Base-by-base conservation (phyloP, 2,888 invertebrate genomes). In the Phengaris alcon region DNA sequence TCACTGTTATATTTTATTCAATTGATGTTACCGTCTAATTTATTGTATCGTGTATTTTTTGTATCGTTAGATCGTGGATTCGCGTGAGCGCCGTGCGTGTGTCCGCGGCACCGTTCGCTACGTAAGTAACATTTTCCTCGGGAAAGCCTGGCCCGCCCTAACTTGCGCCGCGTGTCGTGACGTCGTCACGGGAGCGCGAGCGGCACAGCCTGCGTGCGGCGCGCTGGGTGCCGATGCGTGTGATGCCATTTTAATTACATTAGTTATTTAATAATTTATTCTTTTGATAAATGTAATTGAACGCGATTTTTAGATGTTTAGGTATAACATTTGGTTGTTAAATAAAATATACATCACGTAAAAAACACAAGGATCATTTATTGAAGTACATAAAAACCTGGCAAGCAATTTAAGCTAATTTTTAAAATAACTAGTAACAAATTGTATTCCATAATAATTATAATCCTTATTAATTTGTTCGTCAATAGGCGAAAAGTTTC, bases 81-180 rank as follows among this genome's bases (percentile, higher is more conserved):
- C 70, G 77, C 79, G 80, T 76, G 68, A 57, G 75, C 70, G 77
- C 75, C 57, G 75, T 74, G 76, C 91, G 91, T 90, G 87, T 85
- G 88, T 76, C 81, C 87, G 79, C 82, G 75, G 64, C 83, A 87
- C 82, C 84, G 84, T 82, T 81, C 82, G 78, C 74, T 77, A 75
- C 74, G 79, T 77, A 79, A 82, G 79, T 83, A 72, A 57, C 79
- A 81, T 82, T 82, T 89, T 88, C 88, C 87, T 83, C 83, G 87
- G 91, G 85, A 90, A 91, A 89, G 81, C 82, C 84, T 77, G 82
- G 84, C 80, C 84, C 86, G 87, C 89, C 89, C 87, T 86, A 85
- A 80, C 74, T 75, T 76, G 77, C 76, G 74, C 73, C 64, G 75
- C 75, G 70, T 4, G 35, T 4, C 35, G 35, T 35, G 35, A 35